A percentile compares a stretch with the other conserved stretches of the same genome.
Conservation (phyloP, 1,140 invertebrate genomes). For the Drosophila oshimai region DNA sequence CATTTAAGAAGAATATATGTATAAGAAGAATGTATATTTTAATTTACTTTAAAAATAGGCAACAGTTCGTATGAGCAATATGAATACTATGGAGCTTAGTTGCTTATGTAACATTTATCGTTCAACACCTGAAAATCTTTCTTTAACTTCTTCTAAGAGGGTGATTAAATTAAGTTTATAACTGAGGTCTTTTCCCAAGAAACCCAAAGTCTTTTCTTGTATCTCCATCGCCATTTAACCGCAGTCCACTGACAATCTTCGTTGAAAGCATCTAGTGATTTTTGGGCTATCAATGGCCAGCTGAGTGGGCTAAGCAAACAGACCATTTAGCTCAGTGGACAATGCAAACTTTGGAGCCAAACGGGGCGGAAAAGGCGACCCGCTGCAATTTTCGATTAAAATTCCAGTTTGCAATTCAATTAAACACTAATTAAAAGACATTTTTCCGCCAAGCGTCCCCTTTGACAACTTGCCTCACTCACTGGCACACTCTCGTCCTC, state of each 20-base stretch:
- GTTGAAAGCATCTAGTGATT: not conserved
- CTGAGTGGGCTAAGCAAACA: slow-evolving; percentile 54
- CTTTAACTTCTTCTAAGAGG: too few species aligned
- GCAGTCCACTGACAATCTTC: not conserved
- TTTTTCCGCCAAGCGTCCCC: slow-evolving; percentile 52
- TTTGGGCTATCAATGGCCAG: slow-evolving; percentile 45
- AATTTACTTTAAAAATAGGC: too few species aligned
- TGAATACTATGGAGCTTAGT: too few species aligned
- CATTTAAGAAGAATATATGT: too few species aligned
- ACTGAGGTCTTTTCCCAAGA: not conserved
- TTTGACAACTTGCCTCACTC: slow-evolving; percentile 50
- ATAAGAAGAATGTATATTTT: too few species aligned
- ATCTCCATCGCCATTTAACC: not conserved
- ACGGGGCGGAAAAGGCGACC: slow-evolving; percentile 60
- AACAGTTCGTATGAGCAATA: too few species aligned
- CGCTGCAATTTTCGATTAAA: slow-evolving; percentile 75
- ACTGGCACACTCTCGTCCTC: not conserved
- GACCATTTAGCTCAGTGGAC: slow-evolving; percentile 59
- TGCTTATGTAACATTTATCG: too few species aligned
- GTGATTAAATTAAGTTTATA: not conserved
- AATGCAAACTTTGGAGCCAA: slow-evolving; percentile 61
- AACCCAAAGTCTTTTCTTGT: not conserved
- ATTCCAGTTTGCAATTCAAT: slow-evolving; percentile 78
- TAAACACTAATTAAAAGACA: slow-evolving; percentile 79
- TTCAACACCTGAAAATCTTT: too few species aligned